Percentiles rank a stretch among this genome's conserved stretches.
These are phyloP conservation scores for Holotrichia oblita DNA, from an alignment of 1,140 invertebrate genomes.

Conservation along the genomic window DNA sequence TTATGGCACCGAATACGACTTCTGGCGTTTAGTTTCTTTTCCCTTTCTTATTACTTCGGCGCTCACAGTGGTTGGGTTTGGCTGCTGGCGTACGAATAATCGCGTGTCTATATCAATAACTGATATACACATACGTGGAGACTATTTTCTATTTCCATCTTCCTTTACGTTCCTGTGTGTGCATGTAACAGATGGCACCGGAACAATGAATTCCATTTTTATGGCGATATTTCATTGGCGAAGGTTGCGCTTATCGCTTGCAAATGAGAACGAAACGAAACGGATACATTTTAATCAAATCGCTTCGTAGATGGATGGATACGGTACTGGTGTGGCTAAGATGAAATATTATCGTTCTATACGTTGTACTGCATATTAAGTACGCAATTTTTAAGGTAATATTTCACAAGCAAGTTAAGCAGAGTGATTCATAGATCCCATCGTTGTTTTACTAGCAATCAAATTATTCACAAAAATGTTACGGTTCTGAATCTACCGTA, in stretches of 20 bases:
- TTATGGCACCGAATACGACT: slow-evolving; percentile 51
- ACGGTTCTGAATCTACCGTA: no score
- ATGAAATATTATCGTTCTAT: slow-evolving; percentile 5
- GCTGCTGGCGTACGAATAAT: background rate
- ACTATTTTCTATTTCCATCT: slow-evolving; percentile 30
- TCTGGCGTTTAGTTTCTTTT: slow-evolving; percentile 49
- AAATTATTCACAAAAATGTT: no score
- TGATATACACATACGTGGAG: background rate
- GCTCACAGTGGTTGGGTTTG: background rate
- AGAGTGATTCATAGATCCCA: background rate
- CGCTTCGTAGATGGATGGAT: slow-evolving; percentile 12
- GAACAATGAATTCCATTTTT: slow-evolving; percentile 34
- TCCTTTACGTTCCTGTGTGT: background rate
- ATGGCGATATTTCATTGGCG: slow-evolving; percentile 30
- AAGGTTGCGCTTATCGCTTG: slow-evolving; percentile 23
- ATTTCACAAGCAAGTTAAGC: background rate
- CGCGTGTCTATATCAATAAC: slow-evolving; percentile 18
- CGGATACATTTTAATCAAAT: slow-evolving; percentile 32
- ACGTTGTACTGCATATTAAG: slow-evolving; percentile 10
- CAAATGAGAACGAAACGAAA: slow-evolving; percentile 29
- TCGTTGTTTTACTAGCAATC: no score
- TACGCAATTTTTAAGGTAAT: slow-evolving; percentile 6
- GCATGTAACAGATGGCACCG: slow-evolving; percentile 23
- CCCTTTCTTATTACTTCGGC: background rate
- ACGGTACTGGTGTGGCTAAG: slow-evolving; percentile 3